phyloP scores from a whole-genome alignment of 2,888 invertebrate genomes.

The Drosophila mimetica region DNA sequence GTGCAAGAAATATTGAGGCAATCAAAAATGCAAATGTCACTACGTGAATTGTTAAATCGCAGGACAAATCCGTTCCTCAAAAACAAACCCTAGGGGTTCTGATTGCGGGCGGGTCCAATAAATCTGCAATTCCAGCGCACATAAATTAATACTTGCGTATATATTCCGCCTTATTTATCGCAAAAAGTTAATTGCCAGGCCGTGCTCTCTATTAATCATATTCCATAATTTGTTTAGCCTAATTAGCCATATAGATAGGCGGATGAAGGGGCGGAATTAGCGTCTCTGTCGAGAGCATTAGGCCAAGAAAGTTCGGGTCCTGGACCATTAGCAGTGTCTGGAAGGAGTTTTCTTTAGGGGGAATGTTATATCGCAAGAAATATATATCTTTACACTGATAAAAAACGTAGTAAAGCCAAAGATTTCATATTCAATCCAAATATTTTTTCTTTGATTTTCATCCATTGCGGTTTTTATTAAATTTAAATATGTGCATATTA shows the following conservation, averaged over 20 bases:
- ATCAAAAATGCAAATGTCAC: conserved; percentile 75
- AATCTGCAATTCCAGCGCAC: conserved; percentile 42
- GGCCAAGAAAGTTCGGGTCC: not conserved
- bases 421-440: too few relatives aligned
- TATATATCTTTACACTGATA: too few relatives aligned
- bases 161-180: conserved; percentile 53
- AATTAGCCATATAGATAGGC: conserved; percentile 54
- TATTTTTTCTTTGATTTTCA: too few relatives aligned
- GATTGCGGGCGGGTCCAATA: conserved; percentile 34
- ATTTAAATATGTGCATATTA: too few relatives aligned
- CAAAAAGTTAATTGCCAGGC: conserved; percentile 72
- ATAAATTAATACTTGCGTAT: conserved; percentile 38
- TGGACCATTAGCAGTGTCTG: conserved; percentile 23
- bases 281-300: not conserved
- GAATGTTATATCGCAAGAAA: too few relatives aligned
- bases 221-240: conserved; percentile 75
- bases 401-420: too few relatives aligned
- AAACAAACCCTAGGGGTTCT: conserved; percentile 2
- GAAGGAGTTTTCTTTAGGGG: too few relatives aligned
- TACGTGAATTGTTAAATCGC: conserved; percentile 61
- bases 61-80: conserved; percentile 27
- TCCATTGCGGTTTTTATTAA: too few relatives aligned
- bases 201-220: conserved; percentile 72
- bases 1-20: conserved; percentile 66
- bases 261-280: not conserved